Evolutionary conservation across 30 jellyfish, hydroid and myxozoan species (phyloP).

Genomic region (Aurelia coerulea): DNA sequence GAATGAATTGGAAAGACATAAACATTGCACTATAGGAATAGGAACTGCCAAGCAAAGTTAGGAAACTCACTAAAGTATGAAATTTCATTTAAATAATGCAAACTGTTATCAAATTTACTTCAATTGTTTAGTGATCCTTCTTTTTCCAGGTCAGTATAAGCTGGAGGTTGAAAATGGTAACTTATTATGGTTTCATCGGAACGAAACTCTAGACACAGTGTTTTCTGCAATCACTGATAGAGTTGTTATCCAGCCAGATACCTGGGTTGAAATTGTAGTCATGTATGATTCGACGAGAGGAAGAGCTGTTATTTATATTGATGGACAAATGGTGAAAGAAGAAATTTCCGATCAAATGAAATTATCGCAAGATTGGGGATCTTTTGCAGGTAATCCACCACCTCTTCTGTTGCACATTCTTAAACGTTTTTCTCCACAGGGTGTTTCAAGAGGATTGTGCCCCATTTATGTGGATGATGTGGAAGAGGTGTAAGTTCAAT

Average conservation of each 20-base stretch:
- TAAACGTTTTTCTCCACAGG: too few species aligned
- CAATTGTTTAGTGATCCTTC: neutral
- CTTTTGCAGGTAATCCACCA: conserved; percentile 74
- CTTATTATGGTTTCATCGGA: conserved; percentile 93
- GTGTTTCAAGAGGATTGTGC: too few species aligned
- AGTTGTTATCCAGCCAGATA: conserved; percentile 71
- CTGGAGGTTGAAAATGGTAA: conserved; percentile 86
- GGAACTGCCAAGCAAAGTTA: too few species aligned
- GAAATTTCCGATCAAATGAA: conserved; percentile 85
- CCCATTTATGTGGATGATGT: too few species aligned
- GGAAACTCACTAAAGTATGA: too few species aligned
- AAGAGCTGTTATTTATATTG: conserved; percentile 61
- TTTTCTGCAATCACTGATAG: conserved; percentile 78
- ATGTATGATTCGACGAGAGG: conserved; percentile 74
- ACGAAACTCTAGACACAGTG: conserved; percentile 84
- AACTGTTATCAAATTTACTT: too few species aligned
- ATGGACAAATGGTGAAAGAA: conserved; percentile 84
- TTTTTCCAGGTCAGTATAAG: conserved; percentile 75
- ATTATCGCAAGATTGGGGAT: conserved; percentile 89
- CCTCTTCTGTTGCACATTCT: too few species aligned
- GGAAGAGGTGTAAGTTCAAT: too few species aligned
- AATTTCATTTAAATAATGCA: too few species aligned
- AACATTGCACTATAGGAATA: too few species aligned
- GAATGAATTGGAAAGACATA: too few species aligned
- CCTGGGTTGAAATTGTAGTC: conserved; percentile 87